These are phyloP conservation scores for Epistrophe grossulariae DNA, from an alignment of 2,888 invertebrate species.

Conservation along the genomic window DNA sequence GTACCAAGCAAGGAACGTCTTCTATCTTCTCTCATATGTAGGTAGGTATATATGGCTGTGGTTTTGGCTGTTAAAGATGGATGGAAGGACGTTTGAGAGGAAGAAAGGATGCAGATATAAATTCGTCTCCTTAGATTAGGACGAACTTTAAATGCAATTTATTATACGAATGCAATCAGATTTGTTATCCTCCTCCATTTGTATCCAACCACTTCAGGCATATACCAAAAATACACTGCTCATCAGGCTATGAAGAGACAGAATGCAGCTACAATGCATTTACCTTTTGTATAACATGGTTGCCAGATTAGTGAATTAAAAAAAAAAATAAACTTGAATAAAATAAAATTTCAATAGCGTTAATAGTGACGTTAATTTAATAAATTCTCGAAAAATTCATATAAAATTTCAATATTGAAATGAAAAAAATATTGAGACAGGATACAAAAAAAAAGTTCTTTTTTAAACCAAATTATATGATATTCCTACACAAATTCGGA, in stretches of 20 bases:
- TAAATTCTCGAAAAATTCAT: no score
- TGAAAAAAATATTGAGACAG: no score
- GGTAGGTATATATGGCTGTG: slow-evolving; percentile 29
- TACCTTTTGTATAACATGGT: slow-evolving; percentile 13
- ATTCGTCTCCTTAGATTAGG: slow-evolving; percentile 73
- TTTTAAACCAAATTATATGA: no score
- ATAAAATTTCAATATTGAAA: no score
- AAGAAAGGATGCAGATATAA: slow-evolving; percentile 60
- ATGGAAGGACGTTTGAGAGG: background rate
- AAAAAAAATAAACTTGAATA: background rate
- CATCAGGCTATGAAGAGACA: slow-evolving; percentile 17
- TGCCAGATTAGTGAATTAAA: slow-evolving; percentile 7
- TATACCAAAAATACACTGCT: slow-evolving; percentile 45
- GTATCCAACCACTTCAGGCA: slow-evolving; percentile 72
- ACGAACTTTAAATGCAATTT: slow-evolving; percentile 76
- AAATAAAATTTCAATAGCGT: no score
- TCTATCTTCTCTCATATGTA: background rate
- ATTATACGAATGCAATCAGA: slow-evolving; percentile 76
- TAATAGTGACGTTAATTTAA: no score
- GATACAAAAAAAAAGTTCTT: no score
- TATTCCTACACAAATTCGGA: no score
- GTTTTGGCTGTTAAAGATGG: slow-evolving; percentile 24
- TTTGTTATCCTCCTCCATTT: slow-evolving; percentile 74
- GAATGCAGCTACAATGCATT: slow-evolving; percentile 17
- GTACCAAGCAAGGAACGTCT: slow-evolving; percentile 21